Evolutionary conservation across 2,113 vertebrate genomes (phyloP).

Genomic region (Columba janthina): DNA sequence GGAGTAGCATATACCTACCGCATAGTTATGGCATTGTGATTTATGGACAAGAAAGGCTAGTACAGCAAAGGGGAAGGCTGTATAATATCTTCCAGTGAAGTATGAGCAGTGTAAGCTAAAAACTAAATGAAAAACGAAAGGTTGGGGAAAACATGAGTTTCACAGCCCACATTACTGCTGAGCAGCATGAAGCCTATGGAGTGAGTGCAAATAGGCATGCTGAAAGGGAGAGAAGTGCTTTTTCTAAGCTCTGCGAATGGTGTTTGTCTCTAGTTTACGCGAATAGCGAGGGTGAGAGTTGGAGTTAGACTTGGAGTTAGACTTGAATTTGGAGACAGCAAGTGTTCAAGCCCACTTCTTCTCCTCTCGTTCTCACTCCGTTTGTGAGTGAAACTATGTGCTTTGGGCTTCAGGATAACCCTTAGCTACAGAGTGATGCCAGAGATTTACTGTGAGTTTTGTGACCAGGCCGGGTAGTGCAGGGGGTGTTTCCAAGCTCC

Average conservation of each 20-base stretch:
- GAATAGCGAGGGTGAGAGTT: neutral
- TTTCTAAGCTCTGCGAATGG: neutral
- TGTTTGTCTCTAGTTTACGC: neutral
- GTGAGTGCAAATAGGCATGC: neutral
- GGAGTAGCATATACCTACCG: neutral
- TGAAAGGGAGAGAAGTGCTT: neutral
- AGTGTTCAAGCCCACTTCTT: neutral
- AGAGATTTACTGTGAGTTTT: neutral
- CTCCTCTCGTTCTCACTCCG: neutral
- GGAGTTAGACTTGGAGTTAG: neutral
- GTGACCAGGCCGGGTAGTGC: neutral
- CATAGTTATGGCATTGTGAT: neutral
- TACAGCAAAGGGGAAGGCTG: neutral
- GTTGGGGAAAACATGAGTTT: neutral
- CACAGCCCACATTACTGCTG: neutral
- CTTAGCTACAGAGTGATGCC: neutral
- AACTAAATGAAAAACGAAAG: neutral
- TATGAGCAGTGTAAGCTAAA: neutral
- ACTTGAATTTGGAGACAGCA: neutral
- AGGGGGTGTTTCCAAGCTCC: neutral
- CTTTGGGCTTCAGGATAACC: neutral
- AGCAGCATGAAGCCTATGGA: neutral
- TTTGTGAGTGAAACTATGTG: neutral
- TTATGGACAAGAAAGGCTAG: neutral
- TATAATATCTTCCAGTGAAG: neutral